Conservation (phyloP, 2,888 invertebrate species). For the Leptinotarsa tumamoca region DNA sequence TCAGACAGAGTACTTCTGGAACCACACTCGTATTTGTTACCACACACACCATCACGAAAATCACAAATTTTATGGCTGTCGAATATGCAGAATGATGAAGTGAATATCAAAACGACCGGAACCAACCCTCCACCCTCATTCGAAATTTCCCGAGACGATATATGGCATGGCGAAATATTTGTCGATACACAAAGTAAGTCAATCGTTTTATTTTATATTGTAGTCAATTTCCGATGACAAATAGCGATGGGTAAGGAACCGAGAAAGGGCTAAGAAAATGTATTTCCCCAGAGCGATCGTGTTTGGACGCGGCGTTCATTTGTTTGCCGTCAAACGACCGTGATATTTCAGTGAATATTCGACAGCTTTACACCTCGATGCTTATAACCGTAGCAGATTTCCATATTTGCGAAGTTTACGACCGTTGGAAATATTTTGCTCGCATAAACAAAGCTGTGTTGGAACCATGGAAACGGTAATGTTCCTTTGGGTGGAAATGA, state of each 20-base stretch:
- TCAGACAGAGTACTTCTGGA: no score
- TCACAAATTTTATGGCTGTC: neutral
- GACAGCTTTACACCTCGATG: slow-evolving; percentile 58
- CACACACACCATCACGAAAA: neutral
- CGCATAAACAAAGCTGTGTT: neutral
- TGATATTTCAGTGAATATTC: slow-evolving; percentile 60
- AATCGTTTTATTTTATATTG: slow-evolving; percentile 61
- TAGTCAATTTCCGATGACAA: slow-evolving; percentile 61
- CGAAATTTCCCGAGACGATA: slow-evolving; percentile 29
- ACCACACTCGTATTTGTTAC: no score
- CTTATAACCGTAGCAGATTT: slow-evolving; percentile 49
- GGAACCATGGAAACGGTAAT: neutral
- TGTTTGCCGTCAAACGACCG: slow-evolving; percentile 57
- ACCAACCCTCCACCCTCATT: neutral
- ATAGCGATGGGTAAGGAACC: slow-evolving; percentile 57
- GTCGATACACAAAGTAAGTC: slow-evolving; percentile 55
- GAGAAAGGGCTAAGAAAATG: slow-evolving; percentile 56
- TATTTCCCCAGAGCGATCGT: slow-evolving; percentile 59
- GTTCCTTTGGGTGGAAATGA: no score
- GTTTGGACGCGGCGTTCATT: slow-evolving; percentile 56
- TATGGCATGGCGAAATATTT: slow-evolving; percentile 41
- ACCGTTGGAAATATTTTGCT: slow-evolving; percentile 13
- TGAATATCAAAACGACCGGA: slow-evolving; percentile 6
- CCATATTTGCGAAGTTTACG: slow-evolving; percentile 31
- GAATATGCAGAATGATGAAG: neutral